Evolutionary conservation across 2,888 invertebrate species (phyloP).

Genomic region (Gasteruption jaculator): DNA sequence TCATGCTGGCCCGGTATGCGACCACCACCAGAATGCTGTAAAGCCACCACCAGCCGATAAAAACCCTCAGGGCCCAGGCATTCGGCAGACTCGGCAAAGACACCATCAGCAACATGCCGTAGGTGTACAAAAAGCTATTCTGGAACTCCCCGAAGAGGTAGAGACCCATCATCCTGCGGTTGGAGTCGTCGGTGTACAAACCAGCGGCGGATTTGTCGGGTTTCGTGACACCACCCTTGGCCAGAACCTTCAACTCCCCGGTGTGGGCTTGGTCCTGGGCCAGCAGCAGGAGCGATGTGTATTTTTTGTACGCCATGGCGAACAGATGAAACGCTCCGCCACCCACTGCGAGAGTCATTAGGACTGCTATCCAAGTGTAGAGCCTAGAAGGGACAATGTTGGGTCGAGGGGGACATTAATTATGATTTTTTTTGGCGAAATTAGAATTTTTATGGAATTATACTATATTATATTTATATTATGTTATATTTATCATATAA

Average conservation of each 20-base stretch:
- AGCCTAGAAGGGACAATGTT: too few relatives aligned
- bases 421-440: too few relatives aligned
- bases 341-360: slow-evolving; percentile 64
- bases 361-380: slow-evolving; percentile 71
- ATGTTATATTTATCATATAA: slow-evolving; percentile 2
- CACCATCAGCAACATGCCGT: slow-evolving; percentile 76
- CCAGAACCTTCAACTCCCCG: slow-evolving; percentile 8
- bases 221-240: slow-evolving; percentile 9
- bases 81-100: slow-evolving; percentile 72
- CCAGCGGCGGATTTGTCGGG: slow-evolving; percentile 10
- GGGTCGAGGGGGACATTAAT: too few relatives aligned
- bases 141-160: slow-evolving; percentile 69
- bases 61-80: slow-evolving; percentile 74
- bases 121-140: slow-evolving; percentile 75
- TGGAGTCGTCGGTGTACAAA: slow-evolving; percentile 8
- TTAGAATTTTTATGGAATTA: slow-evolving; percentile 7
- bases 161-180: slow-evolving; percentile 52
- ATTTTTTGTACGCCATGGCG: slow-evolving; percentile 22
- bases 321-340: slow-evolving; percentile 48
- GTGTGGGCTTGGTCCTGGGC: not conserved
- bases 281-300: slow-evolving; percentile 13
- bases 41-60: slow-evolving; percentile 86
- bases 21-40: slow-evolving; percentile 77
- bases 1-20: slow-evolving; percentile 79
- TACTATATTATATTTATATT: slow-evolving; percentile 1